Conservation (phyloP, 1,140 invertebrate genomes). For the Akabosia matsudoensis region DNA sequence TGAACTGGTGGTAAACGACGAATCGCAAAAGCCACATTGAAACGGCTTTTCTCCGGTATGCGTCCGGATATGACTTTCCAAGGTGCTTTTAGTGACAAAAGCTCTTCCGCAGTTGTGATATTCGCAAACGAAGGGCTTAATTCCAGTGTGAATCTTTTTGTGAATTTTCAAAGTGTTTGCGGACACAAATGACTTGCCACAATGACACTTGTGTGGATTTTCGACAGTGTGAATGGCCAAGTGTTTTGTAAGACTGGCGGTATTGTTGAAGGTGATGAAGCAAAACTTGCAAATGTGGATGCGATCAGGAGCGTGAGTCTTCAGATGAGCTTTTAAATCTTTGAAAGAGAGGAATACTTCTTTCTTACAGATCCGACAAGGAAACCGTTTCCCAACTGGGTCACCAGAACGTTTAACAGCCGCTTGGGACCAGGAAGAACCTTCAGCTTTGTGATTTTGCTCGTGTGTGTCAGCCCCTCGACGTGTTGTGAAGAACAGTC, state of each 20-base stretch:
- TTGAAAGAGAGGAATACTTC: background rate
- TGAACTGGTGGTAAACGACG: constrained; percentile 1
- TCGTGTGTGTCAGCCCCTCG: background rate
- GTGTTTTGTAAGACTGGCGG: background rate
- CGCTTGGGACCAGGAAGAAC: background rate
- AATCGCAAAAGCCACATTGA: background rate
- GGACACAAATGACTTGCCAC: background rate
- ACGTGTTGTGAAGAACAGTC: background rate
- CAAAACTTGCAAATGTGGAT: constrained; percentile 23
- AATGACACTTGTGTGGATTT: background rate
- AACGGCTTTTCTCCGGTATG: background rate
- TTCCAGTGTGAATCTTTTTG: constrained; percentile 6
- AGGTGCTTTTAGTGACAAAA: background rate
- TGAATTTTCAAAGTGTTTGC: constrained; percentile 4
- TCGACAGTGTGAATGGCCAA: background rate
- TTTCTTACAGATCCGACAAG: background rate
- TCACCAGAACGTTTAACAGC: too few relatives aligned
- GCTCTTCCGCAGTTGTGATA: background rate
- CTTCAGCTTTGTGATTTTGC: background rate
- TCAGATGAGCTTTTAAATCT: background rate
- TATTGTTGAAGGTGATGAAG: background rate
- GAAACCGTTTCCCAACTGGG: background rate
- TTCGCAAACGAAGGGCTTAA: background rate
- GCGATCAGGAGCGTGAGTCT: background rate
- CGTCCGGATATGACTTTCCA: background rate